Conservation (phyloP, 2,888 invertebrate species). For the Glyphotaelius pellucidus region DNA sequence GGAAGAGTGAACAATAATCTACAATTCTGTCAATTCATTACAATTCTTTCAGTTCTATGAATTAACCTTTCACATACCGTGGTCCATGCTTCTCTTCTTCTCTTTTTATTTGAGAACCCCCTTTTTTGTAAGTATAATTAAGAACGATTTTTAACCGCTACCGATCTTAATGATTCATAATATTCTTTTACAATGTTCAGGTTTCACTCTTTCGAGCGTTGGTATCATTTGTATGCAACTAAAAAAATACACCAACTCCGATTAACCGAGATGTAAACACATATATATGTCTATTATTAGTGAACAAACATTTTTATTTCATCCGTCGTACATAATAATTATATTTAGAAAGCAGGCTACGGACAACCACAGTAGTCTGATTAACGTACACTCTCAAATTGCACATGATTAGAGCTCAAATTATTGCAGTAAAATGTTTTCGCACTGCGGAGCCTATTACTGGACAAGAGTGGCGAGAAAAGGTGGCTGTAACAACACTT, state of each 20-base stretch:
- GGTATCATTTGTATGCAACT: not conserved
- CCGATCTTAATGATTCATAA: too few species aligned
- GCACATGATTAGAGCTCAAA: conserved; percentile 53
- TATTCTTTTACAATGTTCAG: too few species aligned
- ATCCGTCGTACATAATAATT: not conserved
- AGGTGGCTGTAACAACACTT: conserved; percentile 35
- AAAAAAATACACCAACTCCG: not conserved
- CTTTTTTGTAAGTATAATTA: too few species aligned
- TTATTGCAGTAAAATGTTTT: conserved; percentile 45
- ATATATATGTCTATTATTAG: not conserved
- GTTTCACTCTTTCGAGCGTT: not conserved
- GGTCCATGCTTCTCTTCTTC: too few species aligned
- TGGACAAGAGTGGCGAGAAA: conserved; percentile 30
- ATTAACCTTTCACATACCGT: too few species aligned
- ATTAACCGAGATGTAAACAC: not conserved
- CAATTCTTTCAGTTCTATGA: too few species aligned
- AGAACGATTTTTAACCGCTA: too few species aligned
- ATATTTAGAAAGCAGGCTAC: not conserved
- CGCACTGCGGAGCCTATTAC: conserved; percentile 38
- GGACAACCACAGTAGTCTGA: not conserved
- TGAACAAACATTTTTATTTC: not conserved
- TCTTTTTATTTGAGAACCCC: too few species aligned
- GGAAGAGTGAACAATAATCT: too few species aligned
- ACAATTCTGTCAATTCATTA: too few species aligned
- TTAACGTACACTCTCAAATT: conserved; percentile 47